phyloP scores from a whole-genome alignment of 2,113 vertebrate species.

The Bostrychus sinensis region DNA sequence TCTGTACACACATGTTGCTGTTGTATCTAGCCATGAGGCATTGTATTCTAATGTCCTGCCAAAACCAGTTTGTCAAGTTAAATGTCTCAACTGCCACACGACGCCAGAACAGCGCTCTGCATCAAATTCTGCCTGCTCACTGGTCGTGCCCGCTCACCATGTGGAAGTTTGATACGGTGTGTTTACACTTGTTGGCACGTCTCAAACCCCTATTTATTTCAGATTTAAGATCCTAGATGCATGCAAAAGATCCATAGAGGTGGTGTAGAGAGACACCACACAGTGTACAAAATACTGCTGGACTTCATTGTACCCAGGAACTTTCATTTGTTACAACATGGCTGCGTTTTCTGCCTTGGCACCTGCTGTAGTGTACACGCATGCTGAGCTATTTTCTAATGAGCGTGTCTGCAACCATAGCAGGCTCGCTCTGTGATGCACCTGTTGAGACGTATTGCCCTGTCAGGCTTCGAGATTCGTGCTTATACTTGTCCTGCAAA shows the following conservation, averaged over 20 bases:
- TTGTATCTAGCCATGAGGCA: constrained; percentile 12
- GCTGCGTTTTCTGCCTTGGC: neutral
- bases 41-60: neutral
- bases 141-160: neutral
- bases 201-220: neutral
- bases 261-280: no score
- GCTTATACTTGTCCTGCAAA: constrained; percentile 2
- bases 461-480: neutral
- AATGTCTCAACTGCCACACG: constrained; percentile 16
- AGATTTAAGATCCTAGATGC: neutral
- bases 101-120: neutral
- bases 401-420: neutral
- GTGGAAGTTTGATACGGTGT: neutral
- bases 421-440: constrained; percentile 16
- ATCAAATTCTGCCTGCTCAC: neutral
- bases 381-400: constrained; percentile 12
- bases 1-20: neutral
- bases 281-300: no score
- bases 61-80: constrained; percentile 42
- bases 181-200: neutral
- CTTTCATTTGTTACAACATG: neutral
- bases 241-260: neutral
- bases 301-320: no score
- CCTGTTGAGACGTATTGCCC: constrained; percentile 25
- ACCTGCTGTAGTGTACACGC: constrained; percentile 4